Percentiles rank a stretch among this genome's conserved stretches.
Evolutionary conservation across 2,797 vertebrate species (phyloP).

Genomic region (Cygnus olor): DNA sequence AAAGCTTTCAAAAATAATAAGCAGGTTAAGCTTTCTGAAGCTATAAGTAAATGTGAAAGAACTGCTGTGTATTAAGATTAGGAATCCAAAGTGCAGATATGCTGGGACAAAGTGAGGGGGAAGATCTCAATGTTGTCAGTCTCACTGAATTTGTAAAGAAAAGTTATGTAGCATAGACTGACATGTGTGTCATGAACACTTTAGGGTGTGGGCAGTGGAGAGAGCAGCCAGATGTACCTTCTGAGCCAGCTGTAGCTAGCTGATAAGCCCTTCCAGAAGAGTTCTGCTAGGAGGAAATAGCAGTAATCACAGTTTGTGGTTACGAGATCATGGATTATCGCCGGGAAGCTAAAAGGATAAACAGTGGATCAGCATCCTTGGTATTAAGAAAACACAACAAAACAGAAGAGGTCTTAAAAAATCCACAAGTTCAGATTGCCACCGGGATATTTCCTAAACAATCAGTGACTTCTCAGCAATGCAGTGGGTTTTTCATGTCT

Average conservation of each 20-base stretch:
- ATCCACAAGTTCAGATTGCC: background rate
- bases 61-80: background rate
- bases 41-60: background rate
- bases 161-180: conserved; percentile 17
- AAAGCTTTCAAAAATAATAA: background rate
- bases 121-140: background rate
- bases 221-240: conserved; percentile 46
- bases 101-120: background rate
- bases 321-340: conserved; percentile 26
- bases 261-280: conserved; percentile 48
- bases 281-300: conserved; percentile 29
- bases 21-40: background rate
- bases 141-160: background rate
- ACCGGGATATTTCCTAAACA: background rate
- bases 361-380: background rate
- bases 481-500: background rate
- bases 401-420: conserved; percentile 31
- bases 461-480: background rate
- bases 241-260: conserved; percentile 38
- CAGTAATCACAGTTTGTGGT: conserved; percentile 35
- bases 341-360: conserved; percentile 25
- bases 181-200: background rate
- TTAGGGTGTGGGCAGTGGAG: conserved; percentile 43
- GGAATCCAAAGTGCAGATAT: background rate
- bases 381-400: background rate